A percentile compares a stretch with the other conserved stretches of the same genome.
Conservation (phyloP, 2,888 invertebrate genomes). For the Lydus trimaculatus region DNA sequence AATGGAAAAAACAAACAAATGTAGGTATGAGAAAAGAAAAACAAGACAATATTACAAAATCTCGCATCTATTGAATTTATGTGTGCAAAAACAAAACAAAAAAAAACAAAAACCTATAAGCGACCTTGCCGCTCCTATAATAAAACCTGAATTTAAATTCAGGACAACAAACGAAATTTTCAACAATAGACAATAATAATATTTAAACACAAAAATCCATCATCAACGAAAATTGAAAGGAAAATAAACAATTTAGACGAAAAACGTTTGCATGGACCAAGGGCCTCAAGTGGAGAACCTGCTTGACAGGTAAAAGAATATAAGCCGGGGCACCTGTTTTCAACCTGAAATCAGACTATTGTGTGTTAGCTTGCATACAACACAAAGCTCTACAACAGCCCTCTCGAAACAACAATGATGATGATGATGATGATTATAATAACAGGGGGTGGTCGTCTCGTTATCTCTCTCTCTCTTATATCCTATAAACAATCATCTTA, state of each 20-base stretch:
- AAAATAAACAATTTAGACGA: conserved; percentile 1
- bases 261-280: background rate
- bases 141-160: conserved; percentile 22
- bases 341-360: conserved; percentile 24
- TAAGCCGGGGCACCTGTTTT: conserved; percentile 31
- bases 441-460: background rate
- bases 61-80: background rate
- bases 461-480: background rate
- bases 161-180: conserved; percentile 4
- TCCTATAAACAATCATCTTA: conserved; percentile 54
- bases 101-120: conserved; percentile 11
- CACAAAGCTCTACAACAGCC: background rate
- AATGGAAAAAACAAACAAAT: too few relatives aligned
- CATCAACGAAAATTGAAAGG: background rate
- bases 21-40: too few relatives aligned
- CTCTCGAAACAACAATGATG: background rate
- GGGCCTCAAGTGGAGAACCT: conserved; percentile 37
- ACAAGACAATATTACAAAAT: conserved; percentile 1
- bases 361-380: conserved; percentile 8
- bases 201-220: background rate
- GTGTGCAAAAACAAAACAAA: too few relatives aligned
- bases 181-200: background rate
- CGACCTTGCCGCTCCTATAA: conserved; percentile 25
- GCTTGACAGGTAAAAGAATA: conserved; percentile 47
- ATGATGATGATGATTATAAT: background rate